Evolutionary conservation across 2,113 vertebrate genomes (phyloP).

Genomic region (Balaenoptera acutorostrata): DNA sequence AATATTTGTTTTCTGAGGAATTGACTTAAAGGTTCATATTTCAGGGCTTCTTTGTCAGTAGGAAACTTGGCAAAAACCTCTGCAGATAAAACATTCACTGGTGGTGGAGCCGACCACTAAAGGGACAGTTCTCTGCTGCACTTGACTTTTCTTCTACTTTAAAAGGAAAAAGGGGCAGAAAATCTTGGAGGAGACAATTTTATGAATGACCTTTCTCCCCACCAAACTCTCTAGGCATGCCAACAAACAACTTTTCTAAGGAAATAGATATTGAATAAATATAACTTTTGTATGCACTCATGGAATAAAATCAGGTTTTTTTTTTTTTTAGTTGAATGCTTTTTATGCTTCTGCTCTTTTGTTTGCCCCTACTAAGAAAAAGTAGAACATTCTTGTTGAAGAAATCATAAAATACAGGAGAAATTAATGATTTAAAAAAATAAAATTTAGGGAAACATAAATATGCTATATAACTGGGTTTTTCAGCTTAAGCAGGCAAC

Average conservation of each 20-base stretch:
- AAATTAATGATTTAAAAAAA: neutral
- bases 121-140: neutral
- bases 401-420: neutral
- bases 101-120: neutral
- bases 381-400: neutral
- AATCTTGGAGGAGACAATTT: neutral
- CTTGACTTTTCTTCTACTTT: slow-evolving; percentile 3
- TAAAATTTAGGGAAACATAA: neutral
- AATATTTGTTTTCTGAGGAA: slow-evolving; percentile 71
- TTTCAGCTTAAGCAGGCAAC: neutral
- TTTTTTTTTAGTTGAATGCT: neutral
- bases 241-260: neutral
- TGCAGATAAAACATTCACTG: slow-evolving; percentile 12
- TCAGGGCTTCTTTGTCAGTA: slow-evolving; percentile 47
- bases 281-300: neutral
- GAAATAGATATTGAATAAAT: neutral
- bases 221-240: neutral
- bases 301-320: neutral
- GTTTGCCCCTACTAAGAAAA: neutral
- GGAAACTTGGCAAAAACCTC: slow-evolving; percentile 59
- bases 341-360: neutral
- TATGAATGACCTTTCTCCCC: slow-evolving; percentile 22
- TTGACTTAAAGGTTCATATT: slow-evolving; percentile 49
- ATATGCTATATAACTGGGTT: neutral
- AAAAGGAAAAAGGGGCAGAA: neutral